Conservation (phyloP, 2,797 vertebrate genomes). For the Muscicapa striata region DNA sequence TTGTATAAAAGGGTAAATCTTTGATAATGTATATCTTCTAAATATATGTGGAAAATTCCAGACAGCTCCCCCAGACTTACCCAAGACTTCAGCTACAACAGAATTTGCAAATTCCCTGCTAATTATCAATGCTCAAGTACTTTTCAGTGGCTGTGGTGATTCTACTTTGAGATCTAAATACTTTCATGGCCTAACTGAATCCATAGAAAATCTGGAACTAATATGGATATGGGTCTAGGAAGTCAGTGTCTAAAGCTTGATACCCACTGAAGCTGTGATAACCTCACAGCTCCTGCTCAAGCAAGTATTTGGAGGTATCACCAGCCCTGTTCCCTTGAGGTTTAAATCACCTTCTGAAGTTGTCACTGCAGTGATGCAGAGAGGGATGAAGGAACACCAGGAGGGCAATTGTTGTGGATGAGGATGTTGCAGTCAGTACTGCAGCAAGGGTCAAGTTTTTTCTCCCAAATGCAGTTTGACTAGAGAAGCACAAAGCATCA, state of each 20-base stretch:
- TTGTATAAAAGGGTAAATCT: neutral
- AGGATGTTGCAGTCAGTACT: neutral
- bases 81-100: neutral
- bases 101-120: neutral
- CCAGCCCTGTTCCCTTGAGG: neutral
- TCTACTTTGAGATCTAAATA: neutral
- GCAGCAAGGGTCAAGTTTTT: neutral
- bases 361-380: neutral
- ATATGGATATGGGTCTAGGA: neutral
- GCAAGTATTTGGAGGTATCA: neutral
- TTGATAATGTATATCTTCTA: neutral
- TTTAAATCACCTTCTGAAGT: neutral
- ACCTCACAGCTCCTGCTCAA: neutral
- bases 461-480: neutral
- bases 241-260: neutral
- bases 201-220: neutral
- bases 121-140: neutral
- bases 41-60: neutral
- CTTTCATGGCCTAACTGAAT: neutral
- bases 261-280: neutral
- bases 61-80: neutral
- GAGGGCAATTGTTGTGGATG: neutral
- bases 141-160: neutral
- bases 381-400: neutral
- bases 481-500: neutral